phyloP scores from a whole-genome alignment of 2,113 vertebrate species.

The Aptenodytes forsteri region DNA sequence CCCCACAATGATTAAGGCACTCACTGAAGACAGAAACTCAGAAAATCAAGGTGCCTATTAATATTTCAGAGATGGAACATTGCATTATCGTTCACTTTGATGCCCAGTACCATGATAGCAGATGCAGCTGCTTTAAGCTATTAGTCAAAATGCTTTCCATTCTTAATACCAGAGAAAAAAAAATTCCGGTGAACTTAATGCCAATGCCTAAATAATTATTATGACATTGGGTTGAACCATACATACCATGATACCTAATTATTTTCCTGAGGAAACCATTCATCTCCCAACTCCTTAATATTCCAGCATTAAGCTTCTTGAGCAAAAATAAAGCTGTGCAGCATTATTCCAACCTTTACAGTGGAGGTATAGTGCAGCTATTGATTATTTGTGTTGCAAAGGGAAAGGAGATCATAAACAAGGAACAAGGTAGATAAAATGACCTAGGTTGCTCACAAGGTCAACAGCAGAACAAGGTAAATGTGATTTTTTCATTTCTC shows the following conservation, averaged over 20 bases:
- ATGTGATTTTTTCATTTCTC: neutral
- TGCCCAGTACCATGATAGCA: neutral
- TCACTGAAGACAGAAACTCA: neutral
- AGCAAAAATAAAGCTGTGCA: neutral
- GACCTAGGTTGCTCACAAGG: neutral
- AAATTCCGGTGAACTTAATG: neutral
- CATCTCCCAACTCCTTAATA: neutral
- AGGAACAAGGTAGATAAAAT: neutral
- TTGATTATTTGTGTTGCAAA: neutral
- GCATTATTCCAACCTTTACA: neutral
- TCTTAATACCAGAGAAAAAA: neutral
- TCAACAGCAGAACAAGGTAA: neutral
- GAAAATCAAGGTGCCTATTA: neutral
- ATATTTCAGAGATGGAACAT: neutral
- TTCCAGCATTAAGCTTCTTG: neutral
- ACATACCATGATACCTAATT: neutral
- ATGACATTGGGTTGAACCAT: neutral
- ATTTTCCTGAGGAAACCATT: neutral
- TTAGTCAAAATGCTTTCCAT: neutral
- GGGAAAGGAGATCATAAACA: neutral
- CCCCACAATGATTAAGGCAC: neutral
- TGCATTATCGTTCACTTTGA: neutral
- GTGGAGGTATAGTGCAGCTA: neutral
- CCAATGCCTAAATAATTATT: neutral
- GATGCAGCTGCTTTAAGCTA: neutral